Percentiles rank a stretch among this genome's conserved stretches.
These are phyloP conservation scores for Drosophila gunungcola DNA, from an alignment of 1,140 invertebrate species.

Conservation along the genomic window DNA sequence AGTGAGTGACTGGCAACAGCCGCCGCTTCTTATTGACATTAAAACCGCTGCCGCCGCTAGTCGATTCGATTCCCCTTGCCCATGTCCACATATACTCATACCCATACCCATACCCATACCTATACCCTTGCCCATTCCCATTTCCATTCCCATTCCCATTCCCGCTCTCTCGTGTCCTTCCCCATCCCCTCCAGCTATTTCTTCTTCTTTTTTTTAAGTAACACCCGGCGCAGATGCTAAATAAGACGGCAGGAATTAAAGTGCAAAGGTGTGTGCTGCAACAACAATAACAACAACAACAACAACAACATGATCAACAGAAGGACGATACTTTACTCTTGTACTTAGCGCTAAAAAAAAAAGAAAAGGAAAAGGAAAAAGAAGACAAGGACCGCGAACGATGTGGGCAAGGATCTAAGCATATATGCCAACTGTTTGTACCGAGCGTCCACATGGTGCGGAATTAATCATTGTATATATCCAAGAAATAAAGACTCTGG, in stretches of 20 bases:
- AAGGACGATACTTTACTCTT: slow-evolving; percentile 23
- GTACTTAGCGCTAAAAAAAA: slow-evolving; percentile 36
- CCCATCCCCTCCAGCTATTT: background rate
- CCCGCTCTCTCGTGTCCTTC: slow-evolving; percentile 8
- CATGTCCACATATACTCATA: background rate
- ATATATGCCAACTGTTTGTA: slow-evolving; percentile 37
- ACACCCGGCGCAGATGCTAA: slow-evolving; percentile 81
- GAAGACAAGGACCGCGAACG: slow-evolving; percentile 13
- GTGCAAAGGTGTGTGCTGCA: slow-evolving; percentile 59
- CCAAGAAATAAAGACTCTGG: background rate
- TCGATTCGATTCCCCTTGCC: background rate
- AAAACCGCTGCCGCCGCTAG: slow-evolving; percentile 42
- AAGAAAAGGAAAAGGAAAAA: background rate
- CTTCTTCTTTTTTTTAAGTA: slow-evolving; percentile 38
- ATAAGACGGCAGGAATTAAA: slow-evolving; percentile 78
- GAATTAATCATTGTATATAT: slow-evolving; percentile 7
- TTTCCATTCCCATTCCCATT: too few species aligned
- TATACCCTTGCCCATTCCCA: too few species aligned
- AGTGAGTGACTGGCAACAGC: slow-evolving; percentile 50
- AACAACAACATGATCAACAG: slow-evolving; percentile 9
- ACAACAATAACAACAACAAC: slow-evolving; percentile 20
- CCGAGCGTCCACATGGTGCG: slow-evolving; percentile 28
- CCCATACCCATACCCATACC: too few species aligned
- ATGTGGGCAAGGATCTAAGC: slow-evolving; percentile 20
- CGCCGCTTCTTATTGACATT: slow-evolving; percentile 61